Percentiles rank a stretch among this genome's conserved stretches.
Conservation (phyloP, 2,113 vertebrate genomes). For the Charina bottae region DNA sequence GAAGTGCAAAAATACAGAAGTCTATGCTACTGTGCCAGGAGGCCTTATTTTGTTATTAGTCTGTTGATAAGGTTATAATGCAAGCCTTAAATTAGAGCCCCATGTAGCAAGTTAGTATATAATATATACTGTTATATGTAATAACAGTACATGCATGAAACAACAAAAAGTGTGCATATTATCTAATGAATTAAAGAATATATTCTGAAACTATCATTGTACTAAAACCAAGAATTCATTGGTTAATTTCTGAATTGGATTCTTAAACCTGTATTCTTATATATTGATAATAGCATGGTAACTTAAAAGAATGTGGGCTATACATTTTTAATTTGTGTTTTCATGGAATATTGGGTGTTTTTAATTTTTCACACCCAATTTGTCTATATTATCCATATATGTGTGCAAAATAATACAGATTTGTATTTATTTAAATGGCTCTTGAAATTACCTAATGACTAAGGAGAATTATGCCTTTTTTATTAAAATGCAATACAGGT, state of each 20-base stretch:
- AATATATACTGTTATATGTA: no score
- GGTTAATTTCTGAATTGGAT: background rate
- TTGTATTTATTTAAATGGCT: background rate
- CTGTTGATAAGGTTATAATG: slow-evolving; percentile 1
- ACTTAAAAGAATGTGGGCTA: background rate
- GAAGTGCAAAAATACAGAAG: background rate
- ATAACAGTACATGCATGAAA: background rate
- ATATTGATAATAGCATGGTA: background rate
- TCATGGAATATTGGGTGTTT: background rate
- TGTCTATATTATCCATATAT: background rate
- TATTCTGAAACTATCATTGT: background rate
- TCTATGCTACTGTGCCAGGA: background rate
- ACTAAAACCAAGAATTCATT: background rate
- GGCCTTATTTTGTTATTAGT: background rate
- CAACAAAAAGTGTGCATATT: background rate
- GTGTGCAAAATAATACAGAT: background rate
- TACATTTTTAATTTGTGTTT: background rate
- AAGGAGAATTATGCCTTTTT: background rate
- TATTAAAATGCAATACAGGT: background rate
- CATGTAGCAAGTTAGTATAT: background rate
- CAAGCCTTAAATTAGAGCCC: background rate
- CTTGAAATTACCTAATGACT: background rate
- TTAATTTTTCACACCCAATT: background rate
- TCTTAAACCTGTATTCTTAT: background rate
- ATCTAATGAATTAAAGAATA: background rate